These are phyloP conservation scores for Myiozetetes cayanensis DNA, from an alignment of 2,113 vertebrate species.

Conservation along the genomic window DNA sequence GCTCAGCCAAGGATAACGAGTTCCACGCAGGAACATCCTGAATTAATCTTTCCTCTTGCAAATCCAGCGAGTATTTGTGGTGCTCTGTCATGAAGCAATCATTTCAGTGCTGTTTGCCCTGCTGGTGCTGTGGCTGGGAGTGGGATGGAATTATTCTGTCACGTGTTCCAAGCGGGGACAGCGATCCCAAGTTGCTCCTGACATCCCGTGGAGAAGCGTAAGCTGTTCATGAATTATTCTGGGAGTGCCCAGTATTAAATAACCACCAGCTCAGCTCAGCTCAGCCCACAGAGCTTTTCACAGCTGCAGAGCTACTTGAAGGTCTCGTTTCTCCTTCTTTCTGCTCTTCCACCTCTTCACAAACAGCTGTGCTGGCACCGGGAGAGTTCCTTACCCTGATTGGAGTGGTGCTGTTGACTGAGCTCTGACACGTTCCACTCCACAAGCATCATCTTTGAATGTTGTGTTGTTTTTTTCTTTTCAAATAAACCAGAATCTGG, in stretches of 20 bases:
- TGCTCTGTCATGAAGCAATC: not conserved
- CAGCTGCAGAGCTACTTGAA: rapidly evolving
- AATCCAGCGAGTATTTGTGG: rapidly evolving
- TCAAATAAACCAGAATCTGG: not conserved
- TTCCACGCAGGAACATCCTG: not conserved
- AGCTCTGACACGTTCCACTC: not conserved
- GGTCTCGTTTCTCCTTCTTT: not conserved
- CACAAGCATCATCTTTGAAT: not conserved
- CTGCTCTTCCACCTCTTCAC: not conserved
- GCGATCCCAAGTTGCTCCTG: not conserved
- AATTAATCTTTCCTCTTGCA: not conserved
- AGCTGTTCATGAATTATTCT: not conserved
- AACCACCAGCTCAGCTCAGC: not conserved
- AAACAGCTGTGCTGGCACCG: not conserved
- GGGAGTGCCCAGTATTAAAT: not conserved
- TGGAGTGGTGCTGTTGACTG: too few relatives aligned
- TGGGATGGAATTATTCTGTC: not conserved
- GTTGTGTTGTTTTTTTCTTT: not conserved
- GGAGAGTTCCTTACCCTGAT: not conserved
- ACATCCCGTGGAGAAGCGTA: rapidly evolving
- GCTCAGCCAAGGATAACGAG: not conserved
- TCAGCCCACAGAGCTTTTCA: not conserved
- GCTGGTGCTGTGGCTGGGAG: not conserved
- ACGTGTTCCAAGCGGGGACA: rapidly evolving
- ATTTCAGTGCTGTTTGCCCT: not conserved